Evolutionary conservation across 1,140 invertebrate genomes (phyloP), one percentile per base, ranked within the genome.

Genomic region (Oedothorax gibbosus): DNA sequence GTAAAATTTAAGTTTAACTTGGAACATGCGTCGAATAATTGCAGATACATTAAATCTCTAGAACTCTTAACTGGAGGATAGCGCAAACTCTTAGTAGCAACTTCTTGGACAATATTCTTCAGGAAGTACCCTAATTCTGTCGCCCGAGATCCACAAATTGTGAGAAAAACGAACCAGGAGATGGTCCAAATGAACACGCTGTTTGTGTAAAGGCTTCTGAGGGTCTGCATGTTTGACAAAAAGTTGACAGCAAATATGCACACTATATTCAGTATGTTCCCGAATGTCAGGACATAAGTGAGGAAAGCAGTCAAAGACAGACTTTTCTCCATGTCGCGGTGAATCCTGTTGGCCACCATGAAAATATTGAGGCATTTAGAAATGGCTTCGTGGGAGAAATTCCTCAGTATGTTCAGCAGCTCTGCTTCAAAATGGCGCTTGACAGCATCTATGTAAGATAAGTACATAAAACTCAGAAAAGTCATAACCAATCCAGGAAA

Each of bases 401-500:
- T 21, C 6, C 49, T 12, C 15, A 60, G 6, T 14, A 62, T 6
- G 14, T 4, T 15, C 0, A 15, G 18, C 9, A n/a, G 56, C 7
- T 50, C 10, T 11, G 21, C 18, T 15, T 49, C 14, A 21, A 76
- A 18, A n/a, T 76, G 54, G 49, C 9, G 9, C 15, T 20, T 7
- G 21, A 62, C 14, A 1, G 73, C 14, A n/a, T n/a, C 20, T 4
- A 76, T 57, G 56, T 49, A 76, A 7, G 73, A 35, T 49, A 76
- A 14, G 21, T 76, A 76, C 7, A 76, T 49, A 49, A 76, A 76
- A 49, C 73, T 62, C 1, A 76, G 54, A n/a, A 76, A 49, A 18
- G 57, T 76, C 73, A 76, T 76, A 21, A 35, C 35, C 7, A 76
- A 15, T 62, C 20, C 73, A 7, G 73, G 73, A n/a, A 76, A 76